Base-by-base conservation (phyloP, 2,113 vertebrate genomes). In the Pogona vitticeps region DNA sequence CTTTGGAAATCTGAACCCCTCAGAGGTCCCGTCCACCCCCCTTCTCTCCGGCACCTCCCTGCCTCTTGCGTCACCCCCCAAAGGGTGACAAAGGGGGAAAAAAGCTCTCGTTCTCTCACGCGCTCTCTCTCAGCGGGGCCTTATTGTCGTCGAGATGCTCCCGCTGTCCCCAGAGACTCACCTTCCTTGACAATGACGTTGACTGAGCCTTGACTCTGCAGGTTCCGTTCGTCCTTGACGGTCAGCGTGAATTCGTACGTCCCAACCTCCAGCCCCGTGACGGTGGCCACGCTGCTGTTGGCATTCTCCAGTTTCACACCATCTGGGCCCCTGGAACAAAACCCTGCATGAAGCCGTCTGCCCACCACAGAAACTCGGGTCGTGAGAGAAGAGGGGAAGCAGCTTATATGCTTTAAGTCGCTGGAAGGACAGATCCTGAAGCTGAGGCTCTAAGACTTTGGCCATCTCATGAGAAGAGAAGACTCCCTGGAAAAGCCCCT, bases 101-200 rank as follows among this genome's bases (percentile, higher is more conserved):
- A n/a, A n/a, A n/a, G n/a, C n/a, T n/a, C n/a, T n/a, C n/a, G n/a
- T n/a, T n/a, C n/a, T n/a, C n/a, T n/a, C n/a, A n/a, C n/a, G n/a
- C n/a, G 18, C 36, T 13, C n/a, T 59, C 33, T 56, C 77, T 59
- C 40, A 18, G 1, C 9, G 21, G 12, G n/a, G 46, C 18, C 61
- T 14, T 13, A 76, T 21, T 38, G 38, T 31, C 28, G 40, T 33
- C 38, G 59, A 61, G n/a, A 59, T 15, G 28, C 31, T 59, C n/a
- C 18, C n/a, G 38, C 9, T 1, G 26, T 14, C 4, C 15, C n/a
- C 21, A 28, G 42, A 40, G 1, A 90, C 76, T 0, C 86, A 99
- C 99, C 99, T 96, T 99, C 98, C 92, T 96, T 98, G 89, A 99
- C 98, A 17, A 98, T 98, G 93, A 99, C 98, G 0, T 94, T 98